Evolutionary conservation across 2,888 invertebrate genomes (phyloP).

Genomic region (Drosophila cognata): DNA sequence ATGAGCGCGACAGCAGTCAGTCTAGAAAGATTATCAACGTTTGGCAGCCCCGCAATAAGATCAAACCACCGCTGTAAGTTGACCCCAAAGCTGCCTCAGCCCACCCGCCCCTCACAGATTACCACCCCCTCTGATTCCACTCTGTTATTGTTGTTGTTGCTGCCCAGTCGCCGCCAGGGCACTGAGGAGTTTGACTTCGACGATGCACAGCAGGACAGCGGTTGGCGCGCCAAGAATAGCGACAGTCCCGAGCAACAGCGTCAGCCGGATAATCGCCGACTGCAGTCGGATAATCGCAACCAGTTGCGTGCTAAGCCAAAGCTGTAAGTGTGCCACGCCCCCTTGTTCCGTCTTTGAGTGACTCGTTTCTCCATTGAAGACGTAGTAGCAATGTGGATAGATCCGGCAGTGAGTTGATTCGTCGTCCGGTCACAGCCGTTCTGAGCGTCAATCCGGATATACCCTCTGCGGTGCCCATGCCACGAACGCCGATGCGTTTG

Average conservation of each 20-base stretch:
- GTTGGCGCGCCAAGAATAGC: constrained; percentile 63
- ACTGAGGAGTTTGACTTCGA: constrained; percentile 79
- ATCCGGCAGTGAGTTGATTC: constrained; percentile 66
- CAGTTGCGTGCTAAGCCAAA: constrained; percentile 68
- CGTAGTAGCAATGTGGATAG: constrained; percentile 59
- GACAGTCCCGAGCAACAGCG: constrained; percentile 59
- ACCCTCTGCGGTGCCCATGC: constrained; percentile 77
- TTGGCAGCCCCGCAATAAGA: constrained; percentile 67
- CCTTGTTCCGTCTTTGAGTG: constrained; percentile 4
- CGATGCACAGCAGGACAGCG: constrained; percentile 57
- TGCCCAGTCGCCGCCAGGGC: constrained; percentile 70
- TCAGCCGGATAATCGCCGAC: constrained; percentile 45
- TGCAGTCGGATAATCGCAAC: constrained; percentile 44
- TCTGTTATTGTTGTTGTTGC: constrained; percentile 13
- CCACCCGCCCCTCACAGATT: neutral
- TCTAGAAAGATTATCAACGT: constrained; percentile 65
- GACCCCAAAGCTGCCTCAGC: neutral
- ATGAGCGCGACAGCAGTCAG: constrained; percentile 79
- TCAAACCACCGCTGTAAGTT: constrained; percentile 71
- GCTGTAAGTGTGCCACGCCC: constrained; percentile 62
- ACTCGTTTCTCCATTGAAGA: constrained; percentile 56
- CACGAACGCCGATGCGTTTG: constrained; percentile 80
- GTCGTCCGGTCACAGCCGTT: constrained; percentile 79
- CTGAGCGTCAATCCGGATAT: constrained; percentile 73
- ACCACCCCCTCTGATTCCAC: neutral